Evolutionary conservation across 2,888 invertebrate species (phyloP), one percentile per base, ranked within the genome.

Genomic region (Drosophila siamana): DNA sequence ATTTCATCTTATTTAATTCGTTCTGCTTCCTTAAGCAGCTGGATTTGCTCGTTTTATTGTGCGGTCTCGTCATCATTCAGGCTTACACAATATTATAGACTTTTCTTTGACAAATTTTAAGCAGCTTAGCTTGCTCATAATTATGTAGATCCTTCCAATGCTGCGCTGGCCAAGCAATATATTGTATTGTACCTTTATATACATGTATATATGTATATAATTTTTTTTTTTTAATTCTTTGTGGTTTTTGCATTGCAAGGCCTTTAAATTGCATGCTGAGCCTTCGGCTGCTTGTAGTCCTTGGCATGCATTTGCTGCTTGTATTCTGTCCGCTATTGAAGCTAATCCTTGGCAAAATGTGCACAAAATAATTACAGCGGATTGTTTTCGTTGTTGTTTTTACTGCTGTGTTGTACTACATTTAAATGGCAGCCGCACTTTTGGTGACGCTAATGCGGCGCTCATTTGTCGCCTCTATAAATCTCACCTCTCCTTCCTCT

Each of bases 371-470:
- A 79, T 70, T 80, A 69, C 52, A 54, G 44, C 15, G 54, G 33
- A 59, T n/a, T n/a, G n/a, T n/a, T n/a, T n/a, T 62, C 57, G 19
- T 3, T 19, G 19, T 64, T 69, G 50, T 55, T 46, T 40, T 40
- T 54, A 48, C 40, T 62, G 46, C 55, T 46, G 55, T 43, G 67
- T 46, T 62, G 44, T n/a, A n/a, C n/a, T n/a, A n/a, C 74, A 78
- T 78, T 78, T 66, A 74, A 70, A 80, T 68, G 61, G 19, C 51
- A 60, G 68, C 68, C 63, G 71, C 69, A 62, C 56, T 78, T 80
- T 80, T 76, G 72, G 72, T 66, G 65, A 68, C 77, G 77, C 73
- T 77, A 78, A 80, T 80, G 80, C 78, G 72, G 69, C 46, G 69
- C 69, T 81, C 65, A 81, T 81, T 81, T 81, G 82, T 69, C 75